Evolutionary conservation across 2,797 vertebrate genomes (phyloP).

Genomic region (Pseudochirops cupreus): DNA sequence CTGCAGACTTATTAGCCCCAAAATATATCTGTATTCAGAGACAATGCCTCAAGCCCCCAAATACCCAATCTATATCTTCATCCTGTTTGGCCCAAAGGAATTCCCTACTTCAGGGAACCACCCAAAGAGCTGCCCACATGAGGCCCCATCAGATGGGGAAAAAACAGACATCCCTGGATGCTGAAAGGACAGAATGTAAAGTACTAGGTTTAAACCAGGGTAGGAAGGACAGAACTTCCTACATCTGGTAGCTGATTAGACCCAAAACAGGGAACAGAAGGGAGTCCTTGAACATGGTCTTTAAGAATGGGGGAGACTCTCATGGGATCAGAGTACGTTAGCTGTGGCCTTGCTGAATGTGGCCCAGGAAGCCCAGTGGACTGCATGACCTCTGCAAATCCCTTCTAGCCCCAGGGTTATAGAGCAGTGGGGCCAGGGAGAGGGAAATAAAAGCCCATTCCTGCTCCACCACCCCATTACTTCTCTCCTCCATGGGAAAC

Average conservation of each 20-base stretch:
- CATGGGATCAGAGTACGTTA: not conserved
- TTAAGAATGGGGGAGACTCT: slow-evolving; percentile 6
- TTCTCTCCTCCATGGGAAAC: not conserved
- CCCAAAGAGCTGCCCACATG: not conserved
- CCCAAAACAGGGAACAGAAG: not conserved
- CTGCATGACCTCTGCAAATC: not conserved
- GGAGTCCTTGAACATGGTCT: not conserved
- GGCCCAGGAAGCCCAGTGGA: slow-evolving; percentile 25
- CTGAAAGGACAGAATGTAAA: not conserved
- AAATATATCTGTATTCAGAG: slow-evolving; percentile 17
- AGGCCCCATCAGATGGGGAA: rapidly evolving
- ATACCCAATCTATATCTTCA: not conserved
- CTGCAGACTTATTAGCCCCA: not conserved
- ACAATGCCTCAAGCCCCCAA: slow-evolving; percentile 19
- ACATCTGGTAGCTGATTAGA: not conserved
- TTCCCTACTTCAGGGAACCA: rapidly evolving
- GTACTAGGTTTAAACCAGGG: not conserved
- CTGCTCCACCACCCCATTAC: not conserved
- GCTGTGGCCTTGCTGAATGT: not conserved
- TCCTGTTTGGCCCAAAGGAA: not conserved
- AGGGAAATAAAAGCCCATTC: not conserved
- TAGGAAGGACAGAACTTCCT: slow-evolving; percentile 20
- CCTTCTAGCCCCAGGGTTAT: slow-evolving; percentile 17
- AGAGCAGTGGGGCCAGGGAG: not conserved
- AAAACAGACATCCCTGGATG: not conserved